Evolutionary conservation across 2,113 vertebrate species (phyloP), one percentile per base, ranked within the genome.

Genomic region (Penelope pileata): DNA sequence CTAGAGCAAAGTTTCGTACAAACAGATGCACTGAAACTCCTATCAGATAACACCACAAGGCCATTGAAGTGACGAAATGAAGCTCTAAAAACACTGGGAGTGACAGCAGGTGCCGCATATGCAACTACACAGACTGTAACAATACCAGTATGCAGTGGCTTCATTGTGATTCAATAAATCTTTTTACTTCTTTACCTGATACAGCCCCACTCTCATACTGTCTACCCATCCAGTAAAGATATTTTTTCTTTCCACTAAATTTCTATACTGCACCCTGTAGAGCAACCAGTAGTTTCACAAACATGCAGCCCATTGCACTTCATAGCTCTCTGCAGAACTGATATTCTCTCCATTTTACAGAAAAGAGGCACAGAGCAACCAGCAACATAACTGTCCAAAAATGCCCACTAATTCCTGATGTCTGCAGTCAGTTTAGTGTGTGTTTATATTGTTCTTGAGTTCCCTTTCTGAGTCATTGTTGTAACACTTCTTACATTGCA

Each of bases 121-220:
- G 19, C 22, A 64, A 2, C 4, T 58, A 51, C 8, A 47, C 10
- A 22, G 36, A 15, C 32, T 66, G 23, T 9, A 72, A 29, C 34
- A 21, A 9, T 24, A 48, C n/a, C 38, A 26, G 38, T 21, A 53
- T 0, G 0, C 15, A 47, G 18, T n/a, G 42, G 23, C 12, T 81
- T 81, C 24, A 34, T 50, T 84, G 75, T 56, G 29, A 59, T 85
- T 79, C 43, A 68, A 24, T 56, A 32, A 38, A 32, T n/a, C 2
- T 50, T 86, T 93, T 86, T 56, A n/a, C 43, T 69, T 84, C 22
- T 19, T 81, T 81, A 36, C 74, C 75, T 70, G 21, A 60, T 83
- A 30, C 16, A n/a, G 14, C 30, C 18, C 24, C 58, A 32, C 24
- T 19, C 12, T n/a, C 36, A n/a, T 26, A 34, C 51, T 78, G 18